A percentile compares a stretch with the other conserved stretches of the same genome.
Evolutionary conservation across 2,888 invertebrate genomes (phyloP).

Genomic region (Kuschelorhynchus macadamiae): DNA sequence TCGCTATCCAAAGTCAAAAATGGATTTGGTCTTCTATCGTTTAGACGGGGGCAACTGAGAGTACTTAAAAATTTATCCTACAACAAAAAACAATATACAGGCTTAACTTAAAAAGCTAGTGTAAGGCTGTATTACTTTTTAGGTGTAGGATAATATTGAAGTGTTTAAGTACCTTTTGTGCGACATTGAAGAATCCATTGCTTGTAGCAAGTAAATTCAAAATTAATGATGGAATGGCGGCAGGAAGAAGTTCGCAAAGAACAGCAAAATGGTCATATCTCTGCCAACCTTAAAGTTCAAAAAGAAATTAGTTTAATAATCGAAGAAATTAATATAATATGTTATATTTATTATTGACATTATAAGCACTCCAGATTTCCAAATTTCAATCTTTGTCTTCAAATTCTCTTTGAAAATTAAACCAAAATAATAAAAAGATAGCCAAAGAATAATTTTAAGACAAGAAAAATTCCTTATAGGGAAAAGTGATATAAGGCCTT

Average conservation of each 20-base stretch:
- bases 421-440: too few relatives aligned
- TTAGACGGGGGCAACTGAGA: conserved; percentile 71
- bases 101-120: too few relatives aligned
- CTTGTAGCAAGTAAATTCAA: conserved; percentile 74
- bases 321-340: too few relatives aligned
- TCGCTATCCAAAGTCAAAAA: conserved; percentile 75
- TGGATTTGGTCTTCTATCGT: conserved; percentile 59
- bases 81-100: conserved; percentile 15
- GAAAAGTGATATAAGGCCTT: too few relatives aligned
- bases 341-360: too few relatives aligned
- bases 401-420: too few relatives aligned
- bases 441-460: too few relatives aligned
- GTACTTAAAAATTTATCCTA: conserved; percentile 67
- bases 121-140: not conserved
- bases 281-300: conserved; percentile 58
- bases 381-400: too few relatives aligned
- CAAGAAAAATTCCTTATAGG: too few relatives aligned
- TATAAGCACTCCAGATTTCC: too few relatives aligned
- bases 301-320: not conserved
- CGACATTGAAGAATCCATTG: conserved; percentile 74
- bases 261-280: conserved; percentile 84
- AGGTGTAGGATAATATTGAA: too few relatives aligned
- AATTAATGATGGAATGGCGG: conserved; percentile 75
- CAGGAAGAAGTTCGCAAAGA: conserved; percentile 78
- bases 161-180: conserved; percentile 66